Percentiles rank a stretch among this genome's conserved stretches.
phyloP scores from a whole-genome alignment of 1,140 invertebrate species.

The Drosophila parvula region DNA sequence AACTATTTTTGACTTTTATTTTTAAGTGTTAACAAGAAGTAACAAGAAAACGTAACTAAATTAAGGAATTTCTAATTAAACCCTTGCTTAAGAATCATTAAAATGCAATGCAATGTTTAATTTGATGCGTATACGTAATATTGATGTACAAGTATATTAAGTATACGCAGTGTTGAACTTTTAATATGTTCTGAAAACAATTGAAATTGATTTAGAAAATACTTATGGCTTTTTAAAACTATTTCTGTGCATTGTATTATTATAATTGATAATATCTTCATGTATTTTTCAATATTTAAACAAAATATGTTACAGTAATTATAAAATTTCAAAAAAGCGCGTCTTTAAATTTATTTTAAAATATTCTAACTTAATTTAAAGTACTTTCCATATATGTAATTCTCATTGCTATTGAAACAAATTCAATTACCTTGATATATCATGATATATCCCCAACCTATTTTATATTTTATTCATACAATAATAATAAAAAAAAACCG shows the following conservation, averaged over 20 bases:
- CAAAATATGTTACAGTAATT: background rate
- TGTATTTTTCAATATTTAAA: background rate
- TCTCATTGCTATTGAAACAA: background rate
- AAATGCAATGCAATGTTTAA: too few relatives aligned
- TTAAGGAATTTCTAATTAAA: background rate
- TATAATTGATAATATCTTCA: background rate
- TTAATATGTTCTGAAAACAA: too few relatives aligned
- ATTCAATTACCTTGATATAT: background rate
- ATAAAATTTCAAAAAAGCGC: too few relatives aligned
- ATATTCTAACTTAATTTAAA: background rate
- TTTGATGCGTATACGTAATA: slow-evolving; percentile 14
- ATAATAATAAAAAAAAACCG: background rate
- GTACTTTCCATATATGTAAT: background rate
- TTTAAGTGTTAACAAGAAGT: too few relatives aligned
- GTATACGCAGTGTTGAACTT: slow-evolving; percentile 2
- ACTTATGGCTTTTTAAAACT: too few relatives aligned
- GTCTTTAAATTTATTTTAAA: background rate
- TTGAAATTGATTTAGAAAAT: too few relatives aligned
- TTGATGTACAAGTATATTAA: rapidly evolving
- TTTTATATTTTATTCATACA: background rate
- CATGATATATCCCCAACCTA: background rate
- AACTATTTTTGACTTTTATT: too few relatives aligned
- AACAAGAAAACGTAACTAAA: background rate
- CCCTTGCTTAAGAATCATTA: too few relatives aligned
- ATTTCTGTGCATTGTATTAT: background rate